phyloP scores from a whole-genome alignment of 2,113 vertebrate species.

The Empidonax alnorum region DNA sequence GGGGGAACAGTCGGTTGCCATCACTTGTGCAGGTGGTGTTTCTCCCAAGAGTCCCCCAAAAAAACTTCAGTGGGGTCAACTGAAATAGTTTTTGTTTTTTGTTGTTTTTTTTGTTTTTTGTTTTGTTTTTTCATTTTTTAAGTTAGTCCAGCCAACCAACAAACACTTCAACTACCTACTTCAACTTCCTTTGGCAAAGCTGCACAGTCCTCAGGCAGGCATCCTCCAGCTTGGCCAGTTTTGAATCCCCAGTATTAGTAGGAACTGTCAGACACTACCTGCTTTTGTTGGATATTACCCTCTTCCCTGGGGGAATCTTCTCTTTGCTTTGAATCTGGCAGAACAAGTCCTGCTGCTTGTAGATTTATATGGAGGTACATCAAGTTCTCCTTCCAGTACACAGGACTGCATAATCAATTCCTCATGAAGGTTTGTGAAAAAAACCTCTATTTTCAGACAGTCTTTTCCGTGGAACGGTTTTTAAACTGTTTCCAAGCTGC shows the following conservation, averaged over 20 bases:
- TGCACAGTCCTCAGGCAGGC: neutral
- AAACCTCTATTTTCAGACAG: neutral
- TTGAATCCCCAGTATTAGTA: neutral
- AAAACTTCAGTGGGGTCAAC: neutral
- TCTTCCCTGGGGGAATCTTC: neutral
- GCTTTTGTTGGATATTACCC: neutral
- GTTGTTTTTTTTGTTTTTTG: neutral
- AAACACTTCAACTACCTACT: neutral
- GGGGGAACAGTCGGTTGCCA: neutral
- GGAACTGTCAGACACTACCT: neutral
- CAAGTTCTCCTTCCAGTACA: conserved; percentile 21
- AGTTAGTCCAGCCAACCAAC: neutral
- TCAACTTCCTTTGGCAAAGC: neutral
- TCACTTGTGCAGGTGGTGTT: neutral
- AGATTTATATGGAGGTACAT: conserved; percentile 9
- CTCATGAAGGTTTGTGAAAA: neutral
- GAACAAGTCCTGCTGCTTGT: neutral
- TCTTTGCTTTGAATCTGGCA: neutral
- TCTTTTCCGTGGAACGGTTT: neutral
- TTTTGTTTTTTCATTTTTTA: neutral
- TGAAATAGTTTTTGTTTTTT: neutral
- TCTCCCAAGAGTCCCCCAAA: neutral
- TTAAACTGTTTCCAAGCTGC: conserved; percentile 3
- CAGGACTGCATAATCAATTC: neutral
- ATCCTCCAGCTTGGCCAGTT: neutral